Base-by-base conservation (phyloP, 1,140 invertebrate species). In the Argopecten irradians region DNA sequence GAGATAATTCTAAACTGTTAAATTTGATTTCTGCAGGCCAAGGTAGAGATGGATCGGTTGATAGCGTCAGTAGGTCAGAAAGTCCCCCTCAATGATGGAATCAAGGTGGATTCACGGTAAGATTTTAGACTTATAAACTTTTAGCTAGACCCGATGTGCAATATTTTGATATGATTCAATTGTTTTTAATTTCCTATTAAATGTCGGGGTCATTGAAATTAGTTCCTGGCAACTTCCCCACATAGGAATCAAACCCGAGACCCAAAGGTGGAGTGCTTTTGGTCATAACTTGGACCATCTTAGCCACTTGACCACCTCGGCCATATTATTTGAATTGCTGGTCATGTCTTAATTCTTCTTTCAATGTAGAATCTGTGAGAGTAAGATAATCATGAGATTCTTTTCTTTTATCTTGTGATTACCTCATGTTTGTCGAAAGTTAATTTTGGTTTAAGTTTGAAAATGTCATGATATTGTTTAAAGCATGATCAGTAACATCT, bases 41-140 rank as follows among this genome's bases (percentile, higher is more conserved):
- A 99, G 96, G 96, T 97, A 85, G 98, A 99, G 95, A 99, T 98
- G 95, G 98, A 99, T 94, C 97, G 98, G 94, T 96, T 99, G 22
- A 94, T 96, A 35, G 94, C 94, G 2, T 95, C 95, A 22, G 97
- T 98, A 5, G 97, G 97, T 94, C 97, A 90, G 95, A 97, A 94
- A 94, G 96, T 89, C 95, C 96, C 91, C 94, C 94, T 92, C 8
- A 95, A 96, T 41, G 97, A 98, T 93, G 97, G 97, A 90, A 97
- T 98, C 34, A 96, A 97, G 92, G 97, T 98, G 3, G 89, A 92
- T 35, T 89, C 94, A 19, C 93, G 94, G 93, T 94, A 85, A 89
- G 87, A 8, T 28, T 7, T 14, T 55, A n/a, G n/a, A n/a, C n/a
- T n/a, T n/a, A 55, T 55, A 55, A 14, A 55, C 14, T 14, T 14